Base-by-base conservation (phyloP, 2,113 vertebrate species). In the Cromileptes altivelis region DNA sequence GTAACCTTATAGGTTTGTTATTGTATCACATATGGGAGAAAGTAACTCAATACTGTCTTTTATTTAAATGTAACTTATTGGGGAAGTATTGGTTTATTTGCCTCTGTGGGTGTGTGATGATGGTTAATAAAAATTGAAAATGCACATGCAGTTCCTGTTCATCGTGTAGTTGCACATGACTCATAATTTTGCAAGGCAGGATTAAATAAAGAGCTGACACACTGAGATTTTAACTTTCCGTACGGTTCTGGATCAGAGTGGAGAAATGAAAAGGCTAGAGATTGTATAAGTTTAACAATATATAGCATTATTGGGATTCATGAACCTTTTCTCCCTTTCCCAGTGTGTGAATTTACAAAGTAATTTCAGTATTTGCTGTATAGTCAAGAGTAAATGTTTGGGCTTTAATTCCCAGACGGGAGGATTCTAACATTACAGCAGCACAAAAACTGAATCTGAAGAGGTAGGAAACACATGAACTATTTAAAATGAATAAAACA, bases 11-110 rank as follows among this genome's bases (percentile, higher is more conserved):
- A 88, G 69, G 80, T 91, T 93, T 91, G 70, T 77, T 89, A 60
- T 78, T 80, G 50, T 92, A 61, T 77, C 37, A 83, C 42, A 72
- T 30, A 30, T 86, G 56, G 65, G 76, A 78, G 65, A 82, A 77
- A 52, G 71, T 71, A 85, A 85, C 58, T 67, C 70, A 68, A 82
- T 81, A 80, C 88, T 88, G 88, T 90, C 75, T 89, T 91, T 89
- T 93, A 93, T 95, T 93, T 93, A 94, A 94, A 89, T 81, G 70
- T 94, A 95, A 93, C 81, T 95, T 95, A 94, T 93, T 93, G 83
- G 82, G 88, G 81, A 81, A 90, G 89, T 90, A 67, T 89, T 90
- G 37, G 75, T 85, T 75, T 87, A 76, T 89, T 88, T 88, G 67
- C 85, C 70, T 91, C 85, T 63, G 12, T 89, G 75, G 71, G 82